Evolutionary conservation across 1,140 invertebrate genomes (phyloP), one percentile per base, ranked within the genome.

Genomic region (Eueides isabella): DNA sequence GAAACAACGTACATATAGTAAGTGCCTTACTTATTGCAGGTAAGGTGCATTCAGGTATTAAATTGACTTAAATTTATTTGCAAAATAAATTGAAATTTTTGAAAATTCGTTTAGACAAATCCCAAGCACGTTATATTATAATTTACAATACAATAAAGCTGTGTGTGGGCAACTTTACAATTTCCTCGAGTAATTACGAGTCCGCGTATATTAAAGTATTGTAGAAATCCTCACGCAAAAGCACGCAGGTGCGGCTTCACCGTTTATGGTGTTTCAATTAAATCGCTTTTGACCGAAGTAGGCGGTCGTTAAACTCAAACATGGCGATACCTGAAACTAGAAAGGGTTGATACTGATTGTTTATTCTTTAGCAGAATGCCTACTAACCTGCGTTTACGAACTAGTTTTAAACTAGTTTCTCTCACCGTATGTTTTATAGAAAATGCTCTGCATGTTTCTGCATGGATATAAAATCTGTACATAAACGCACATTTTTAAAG

Each of bases 231-330:
- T 72, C 76, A 75, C 70, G 72, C 78, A 75, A 74, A 71, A 76
- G 30, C 70, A 75, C 74, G 83, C 85, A 87, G 85, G 87, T 89
- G 88, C 81, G 78, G 75, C 68, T 67, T 41, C 67, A 38, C 74
- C 84, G 78, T 85, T 89, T 89, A 89, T 87, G 85, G 87, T 75
- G 84, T 80, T 89, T 88, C 89, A 89, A 91, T 88, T 91, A 91
- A 91, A 88, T 91, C 83, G 82, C 83, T 84, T 91, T 86, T 89
- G 84, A 87, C 82, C 85, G 85, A 85, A 79, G 82, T 73, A 82
- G 76, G 69, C 80, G 87, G 89, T 88, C 87, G 80, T 88, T 86
- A 86, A 86, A 86, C 88, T 71, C 74, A 48, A 44, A 67, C 74
- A 68, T 35, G 61, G 64, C 64, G 64, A 30, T 68, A 68, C 35